These are phyloP conservation scores for Drosophila virilis DNA, from an alignment of 1,140 invertebrate species.

Conservation along the genomic window DNA sequence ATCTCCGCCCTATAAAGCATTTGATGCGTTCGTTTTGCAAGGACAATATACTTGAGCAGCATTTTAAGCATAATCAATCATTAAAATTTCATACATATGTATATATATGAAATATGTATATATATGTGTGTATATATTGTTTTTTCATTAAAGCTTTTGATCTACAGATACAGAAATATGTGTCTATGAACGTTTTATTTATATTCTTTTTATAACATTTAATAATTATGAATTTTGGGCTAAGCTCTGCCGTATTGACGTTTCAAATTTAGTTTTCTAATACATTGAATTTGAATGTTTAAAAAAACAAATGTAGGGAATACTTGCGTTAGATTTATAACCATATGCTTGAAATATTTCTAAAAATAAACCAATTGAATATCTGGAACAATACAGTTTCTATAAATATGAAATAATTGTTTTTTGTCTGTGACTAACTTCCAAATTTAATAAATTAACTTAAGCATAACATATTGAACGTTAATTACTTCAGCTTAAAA, in stretches of 20 bases:
- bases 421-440: conserved; percentile 8
- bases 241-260: conserved; percentile 1
- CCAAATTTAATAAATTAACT: conserved; percentile 2
- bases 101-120: background rate
- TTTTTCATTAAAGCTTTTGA: conserved; percentile 14
- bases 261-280: background rate
- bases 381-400: background rate
- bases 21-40: background rate
- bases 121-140: background rate
- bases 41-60: conserved; percentile 12
- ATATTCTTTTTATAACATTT: background rate
- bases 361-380: conserved; percentile 17
- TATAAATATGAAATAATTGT: background rate
- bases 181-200: background rate
- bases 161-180: background rate
- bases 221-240: conserved; percentile 2
- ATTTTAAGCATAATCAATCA: conserved; percentile 25
- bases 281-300: too few species aligned
- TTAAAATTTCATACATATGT: conserved; percentile 3
- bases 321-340: background rate
- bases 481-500: conserved; percentile 33
- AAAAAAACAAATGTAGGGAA: background rate
- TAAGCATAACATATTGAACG: conserved; percentile 12
- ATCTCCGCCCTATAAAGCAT: background rate
- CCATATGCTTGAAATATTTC: conserved; percentile 5